phyloP scores from a whole-genome alignment of 2,113 vertebrate species.

The Tamias sibiricus region DNA sequence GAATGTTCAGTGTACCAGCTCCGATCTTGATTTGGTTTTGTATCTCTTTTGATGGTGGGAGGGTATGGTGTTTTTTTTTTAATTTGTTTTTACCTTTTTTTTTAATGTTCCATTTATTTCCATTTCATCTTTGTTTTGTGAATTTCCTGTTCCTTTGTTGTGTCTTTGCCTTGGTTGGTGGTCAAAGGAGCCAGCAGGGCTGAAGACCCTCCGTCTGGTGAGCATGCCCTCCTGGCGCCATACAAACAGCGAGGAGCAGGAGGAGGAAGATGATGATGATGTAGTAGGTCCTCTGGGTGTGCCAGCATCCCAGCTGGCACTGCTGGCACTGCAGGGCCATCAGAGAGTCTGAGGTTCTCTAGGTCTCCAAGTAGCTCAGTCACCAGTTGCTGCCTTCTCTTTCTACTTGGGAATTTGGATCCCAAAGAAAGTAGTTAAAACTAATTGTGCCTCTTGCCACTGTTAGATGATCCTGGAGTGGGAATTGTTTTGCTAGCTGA shows the following conservation, averaged over 20 bases:
- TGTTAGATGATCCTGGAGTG: background rate
- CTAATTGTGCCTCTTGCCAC: conserved; percentile 57
- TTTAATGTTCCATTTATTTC: conserved; percentile 80
- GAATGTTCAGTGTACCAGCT: background rate
- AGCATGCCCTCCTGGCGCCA: conserved; percentile 88
- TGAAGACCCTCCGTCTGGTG: conserved; percentile 89
- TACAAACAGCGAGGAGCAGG: conserved; percentile 85
- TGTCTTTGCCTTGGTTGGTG: conserved; percentile 79
- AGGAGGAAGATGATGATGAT: conserved; percentile 91
- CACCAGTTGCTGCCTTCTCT: conserved; percentile 34
- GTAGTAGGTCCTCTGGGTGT: conserved; percentile 85
- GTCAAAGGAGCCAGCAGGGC: conserved; percentile 87
- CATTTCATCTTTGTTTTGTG: conserved; percentile 69
- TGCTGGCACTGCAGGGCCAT: conserved; percentile 61
- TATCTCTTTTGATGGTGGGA: conserved; percentile 30
- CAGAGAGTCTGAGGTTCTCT: conserved; percentile 78
- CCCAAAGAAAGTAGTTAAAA: conserved; percentile 76
- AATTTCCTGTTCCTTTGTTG: conserved; percentile 75
- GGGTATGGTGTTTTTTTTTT: conserved; percentile 20
- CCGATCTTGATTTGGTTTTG: conserved; percentile 56
- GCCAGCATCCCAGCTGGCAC: background rate
- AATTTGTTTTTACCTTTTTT: conserved; percentile 35
- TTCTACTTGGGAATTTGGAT: conserved; percentile 16
- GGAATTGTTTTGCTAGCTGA: conserved; percentile 19
- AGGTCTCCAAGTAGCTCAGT: conserved; percentile 45